Evolutionary conservation across 2,113 vertebrate species (phyloP), one percentile per base, ranked within the genome.

Genomic region (Sinocyclocheilus anophthalmus): DNA sequence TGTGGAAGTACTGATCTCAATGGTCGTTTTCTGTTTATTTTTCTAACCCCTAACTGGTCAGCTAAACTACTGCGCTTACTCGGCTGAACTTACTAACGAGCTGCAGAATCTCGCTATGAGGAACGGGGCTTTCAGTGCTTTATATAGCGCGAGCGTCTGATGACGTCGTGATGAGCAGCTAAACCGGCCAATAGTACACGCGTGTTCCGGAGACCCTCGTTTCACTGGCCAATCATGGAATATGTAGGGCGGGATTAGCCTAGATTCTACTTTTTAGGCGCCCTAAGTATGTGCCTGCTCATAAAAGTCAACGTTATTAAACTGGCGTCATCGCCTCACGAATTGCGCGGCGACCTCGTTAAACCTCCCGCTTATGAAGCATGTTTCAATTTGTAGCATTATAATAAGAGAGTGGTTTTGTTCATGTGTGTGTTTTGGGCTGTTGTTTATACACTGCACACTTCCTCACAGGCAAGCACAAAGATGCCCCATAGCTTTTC

Each of bases 101-200:
- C 85, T 76, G 87, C 89, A 89, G 83, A 86, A 39, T 76, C 88
- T 89, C 86, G 70, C 87, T 89, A 39, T 63, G 85, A 65, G n/a
- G 63, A 76, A 45, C 20, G 86, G 48, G 84, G 73, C 78, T 85
- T 83, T 77, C 88, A 18, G 45, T 26, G 50, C 57, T 53, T 88
- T 91, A 88, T 92, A 92, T 91, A 86, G 14, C 33, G 8, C 5
- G 22, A 37, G 42, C 57, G 39, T 22, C 42, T 69, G 76, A 30
- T 53, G 85, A 79, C 81, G 82, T 42, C 20, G 1, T 18, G 86
- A 90, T 37, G 4, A 79, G 63, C 88, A 83, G 16, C 18, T 57
- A 0, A 37, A 0, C 1, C 33, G 76, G 69, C 87, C 89, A 90
- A 88, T 88, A 22, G 11, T 0, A 0, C 13, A 0, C 37, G 16